Evolutionary conservation across 1,140 invertebrate species (phyloP), one percentile per base, ranked within the genome.

Genomic region (Drosophila pallidifrons): DNA sequence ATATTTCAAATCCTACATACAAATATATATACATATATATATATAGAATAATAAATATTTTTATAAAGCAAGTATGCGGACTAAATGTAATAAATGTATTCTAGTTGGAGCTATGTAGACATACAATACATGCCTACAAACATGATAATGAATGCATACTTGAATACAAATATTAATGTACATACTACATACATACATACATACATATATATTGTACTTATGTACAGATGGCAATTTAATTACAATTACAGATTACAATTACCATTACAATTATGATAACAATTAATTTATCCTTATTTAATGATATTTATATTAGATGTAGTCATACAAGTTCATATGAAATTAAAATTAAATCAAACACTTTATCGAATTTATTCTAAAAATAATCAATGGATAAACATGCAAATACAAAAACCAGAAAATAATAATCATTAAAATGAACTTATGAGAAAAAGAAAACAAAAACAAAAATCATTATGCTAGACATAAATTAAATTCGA

Each of bases 21-120:
- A 64, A 11, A 51, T 38, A 51, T 32, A 63, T 41, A 61, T 35
- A 32, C 59, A 54, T 45, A 54, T 69, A 57, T 54, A 54, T 45
- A 54, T 69, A 57, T 54, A 74, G 54, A 65, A 68, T 60, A 75
- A 82, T 67, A 54, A 77, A 80, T 87, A 88, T 87, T 88, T 87
- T 88, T 86, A 67, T 86, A 86, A 88, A 76, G 64, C 49, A 67
- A 80, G 68, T 70, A 64, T 55, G 73, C 73, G 49, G 69, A 81
- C 45, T 87, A 82, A 35, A 38, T 61, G 30, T 69, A 60, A 74
- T 61, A 46, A 68, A 68, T 65, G 38, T 81, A 81, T 78, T 70
- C 45, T 60, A 60, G 58, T 15, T 47, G 41, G 13, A 47, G 25
- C 41, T 57, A 57, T 71, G 55, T 70, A 82, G 65, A 71, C 46